A percentile compares a stretch with the other conserved stretches of the same genome.
These are phyloP conservation scores for Nephrotoma flavescens DNA, from an alignment of 2,888 invertebrate genomes.

Conservation along the genomic window DNA sequence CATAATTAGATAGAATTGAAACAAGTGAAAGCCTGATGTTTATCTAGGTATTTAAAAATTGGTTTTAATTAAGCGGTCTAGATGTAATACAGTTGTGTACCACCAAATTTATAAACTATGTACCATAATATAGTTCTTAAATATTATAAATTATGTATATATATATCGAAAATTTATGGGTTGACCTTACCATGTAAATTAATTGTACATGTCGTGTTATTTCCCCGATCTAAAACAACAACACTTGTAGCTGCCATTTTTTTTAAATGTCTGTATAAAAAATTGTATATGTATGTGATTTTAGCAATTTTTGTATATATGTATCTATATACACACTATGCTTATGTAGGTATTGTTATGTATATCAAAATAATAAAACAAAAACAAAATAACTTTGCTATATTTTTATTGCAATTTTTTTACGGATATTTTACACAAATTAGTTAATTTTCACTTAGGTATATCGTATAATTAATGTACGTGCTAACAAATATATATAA, in stretches of 20 bases:
- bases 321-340: neutral
- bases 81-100: neutral
- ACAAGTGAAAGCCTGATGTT: constrained; percentile 2
- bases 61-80: neutral
- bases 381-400: neutral
- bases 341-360: too few relatives aligned
- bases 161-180: neutral
- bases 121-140: neutral
- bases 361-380: neutral
- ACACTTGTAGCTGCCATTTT: constrained; percentile 59
- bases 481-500: neutral
- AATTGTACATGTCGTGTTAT: constrained; percentile 92
- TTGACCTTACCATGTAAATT: constrained; percentile 79
- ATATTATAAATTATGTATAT: neutral
- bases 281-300: neutral
- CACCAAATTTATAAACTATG: neutral
- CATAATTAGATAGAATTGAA: neutral
- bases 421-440: neutral
- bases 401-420: neutral
- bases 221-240: constrained; percentile 87
- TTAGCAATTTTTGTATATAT: neutral
- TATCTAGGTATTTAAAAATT: neutral
- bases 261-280: neutral
- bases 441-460: neutral
- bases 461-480: neutral